phyloP scores from a whole-genome alignment of 2,113 vertebrate genomes.

The Atrichornis clamosus region DNA sequence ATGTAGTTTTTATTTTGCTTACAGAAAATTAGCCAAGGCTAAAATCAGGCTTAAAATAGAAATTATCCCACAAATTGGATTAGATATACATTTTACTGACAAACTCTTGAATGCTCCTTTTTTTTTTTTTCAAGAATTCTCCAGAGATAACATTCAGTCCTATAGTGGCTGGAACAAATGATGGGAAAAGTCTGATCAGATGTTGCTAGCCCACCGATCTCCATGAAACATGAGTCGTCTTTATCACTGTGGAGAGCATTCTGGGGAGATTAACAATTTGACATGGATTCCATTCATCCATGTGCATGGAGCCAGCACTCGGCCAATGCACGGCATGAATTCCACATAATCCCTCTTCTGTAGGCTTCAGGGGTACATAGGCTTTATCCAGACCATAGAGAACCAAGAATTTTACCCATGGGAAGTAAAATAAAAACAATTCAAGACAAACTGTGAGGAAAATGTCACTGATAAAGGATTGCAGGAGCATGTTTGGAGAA shows the following conservation, averaged over 20 bases:
- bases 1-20: constrained; percentile 11
- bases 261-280: constrained; percentile 21
- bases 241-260: constrained; percentile 37
- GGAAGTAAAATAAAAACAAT: constrained; percentile 49
- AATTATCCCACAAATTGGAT: constrained; percentile 21
- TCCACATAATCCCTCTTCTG: constrained; percentile 40
- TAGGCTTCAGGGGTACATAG: background rate
- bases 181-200: constrained; percentile 51
- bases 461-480: constrained; percentile 1
- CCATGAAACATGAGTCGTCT: constrained; percentile 5
- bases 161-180: constrained; percentile 6
- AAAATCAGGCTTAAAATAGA: constrained; percentile 24
- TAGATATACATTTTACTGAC: constrained; percentile 7
- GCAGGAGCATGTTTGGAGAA: background rate
- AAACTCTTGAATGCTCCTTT: background rate
- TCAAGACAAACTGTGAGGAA: constrained; percentile 20
- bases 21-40: background rate
- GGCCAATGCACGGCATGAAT: background rate
- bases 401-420: constrained; percentile 33
- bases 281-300: constrained; percentile 46
- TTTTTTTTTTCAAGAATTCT: background rate
- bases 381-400: background rate
- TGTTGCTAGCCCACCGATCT: background rate
- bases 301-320: background rate
- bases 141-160: background rate